Conservation (phyloP, 1,140 invertebrate species). For the Lordiphosa mommai region DNA sequence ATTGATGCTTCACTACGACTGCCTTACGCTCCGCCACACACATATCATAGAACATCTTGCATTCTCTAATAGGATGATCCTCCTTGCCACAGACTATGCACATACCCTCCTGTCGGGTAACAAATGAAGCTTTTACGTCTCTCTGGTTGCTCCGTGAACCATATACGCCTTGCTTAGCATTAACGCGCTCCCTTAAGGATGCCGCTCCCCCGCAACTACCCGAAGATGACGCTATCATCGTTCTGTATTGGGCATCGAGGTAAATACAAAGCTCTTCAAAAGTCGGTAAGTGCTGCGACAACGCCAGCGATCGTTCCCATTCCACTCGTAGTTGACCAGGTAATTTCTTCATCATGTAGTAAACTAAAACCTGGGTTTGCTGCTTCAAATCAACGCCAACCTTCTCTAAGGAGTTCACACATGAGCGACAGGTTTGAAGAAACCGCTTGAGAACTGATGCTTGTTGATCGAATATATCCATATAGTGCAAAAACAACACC, state of each 20-base stretch:
- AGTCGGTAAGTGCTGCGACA: background rate
- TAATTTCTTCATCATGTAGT: background rate
- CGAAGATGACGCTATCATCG: background rate
- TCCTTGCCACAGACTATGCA: too few species aligned
- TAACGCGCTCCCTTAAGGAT: too few species aligned
- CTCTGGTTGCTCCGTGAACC: background rate
- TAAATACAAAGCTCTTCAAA: background rate
- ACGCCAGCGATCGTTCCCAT: background rate
- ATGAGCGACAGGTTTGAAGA: too few species aligned
- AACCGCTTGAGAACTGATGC: too few species aligned
- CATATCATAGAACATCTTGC: too few species aligned
- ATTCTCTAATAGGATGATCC: too few species aligned
- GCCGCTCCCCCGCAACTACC: background rate
- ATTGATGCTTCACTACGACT: too few species aligned
- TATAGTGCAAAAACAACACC: too few species aligned
- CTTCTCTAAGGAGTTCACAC: background rate
- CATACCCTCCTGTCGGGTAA: background rate
- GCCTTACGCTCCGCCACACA: too few species aligned
- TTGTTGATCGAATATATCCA: too few species aligned
- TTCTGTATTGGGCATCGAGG: background rate
- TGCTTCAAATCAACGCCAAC: background rate
- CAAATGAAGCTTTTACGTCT: background rate
- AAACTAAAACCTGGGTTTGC: background rate
- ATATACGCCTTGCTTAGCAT: background rate
- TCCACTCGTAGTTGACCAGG: background rate